phyloP scores from a whole-genome alignment of 1,140 invertebrate species.

The Littorina saxatilis region DNA sequence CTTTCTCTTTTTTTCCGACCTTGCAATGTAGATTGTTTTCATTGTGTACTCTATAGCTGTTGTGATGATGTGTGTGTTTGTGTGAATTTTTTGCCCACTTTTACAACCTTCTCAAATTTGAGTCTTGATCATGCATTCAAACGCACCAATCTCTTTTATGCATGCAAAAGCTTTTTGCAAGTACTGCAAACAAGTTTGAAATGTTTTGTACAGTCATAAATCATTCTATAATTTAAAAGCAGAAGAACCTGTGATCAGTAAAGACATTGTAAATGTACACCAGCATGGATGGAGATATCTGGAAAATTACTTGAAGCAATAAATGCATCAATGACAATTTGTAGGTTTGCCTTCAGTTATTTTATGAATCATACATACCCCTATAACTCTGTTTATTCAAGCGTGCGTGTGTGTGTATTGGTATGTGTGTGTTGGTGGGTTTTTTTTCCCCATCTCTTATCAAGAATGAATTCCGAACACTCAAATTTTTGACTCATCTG shows the following conservation, averaged over 20 bases:
- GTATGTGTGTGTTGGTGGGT: neutral
- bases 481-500: too few relatives aligned
- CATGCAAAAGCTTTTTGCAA: neutral
- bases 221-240: neutral
- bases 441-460: too few relatives aligned
- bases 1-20: neutral
- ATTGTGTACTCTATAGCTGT: neutral
- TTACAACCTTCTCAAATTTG: neutral
- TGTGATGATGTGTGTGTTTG: neutral
- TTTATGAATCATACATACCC: too few relatives aligned
- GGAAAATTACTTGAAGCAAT: neutral
- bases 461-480: too few relatives aligned
- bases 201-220: neutral
- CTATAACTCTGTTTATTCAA: too few relatives aligned
- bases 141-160: neutral
- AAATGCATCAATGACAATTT: slow-evolving; percentile 11
- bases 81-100: neutral
- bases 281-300: neutral
- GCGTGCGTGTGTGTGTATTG: too few relatives aligned
- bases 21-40: slow-evolving; percentile 18
- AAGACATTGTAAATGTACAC: neutral
- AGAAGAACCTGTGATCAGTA: neutral
- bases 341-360: too few relatives aligned
- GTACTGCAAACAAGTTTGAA: neutral
- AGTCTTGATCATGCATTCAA: neutral